Base-by-base conservation (phyloP, 2,888 invertebrate genomes). In the Phymatocera aterrima region DNA sequence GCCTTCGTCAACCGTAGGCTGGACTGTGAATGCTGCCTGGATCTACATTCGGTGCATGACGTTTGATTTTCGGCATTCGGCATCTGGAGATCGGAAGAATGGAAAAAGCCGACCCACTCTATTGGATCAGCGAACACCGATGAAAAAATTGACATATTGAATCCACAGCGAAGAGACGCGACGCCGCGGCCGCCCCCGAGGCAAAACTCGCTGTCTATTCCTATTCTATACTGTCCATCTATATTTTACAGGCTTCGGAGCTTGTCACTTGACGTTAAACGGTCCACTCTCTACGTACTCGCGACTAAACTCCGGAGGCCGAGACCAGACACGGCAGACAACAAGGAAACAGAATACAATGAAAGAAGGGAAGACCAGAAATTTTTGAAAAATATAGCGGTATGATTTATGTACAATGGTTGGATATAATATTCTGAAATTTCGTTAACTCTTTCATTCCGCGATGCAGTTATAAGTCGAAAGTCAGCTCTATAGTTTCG, bases 231-330 rank as follows among this genome's bases (percentile, higher is more conserved):
- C 28, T 60, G 60, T n/a, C n/a, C 60, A 60, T 12, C 60, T 21
- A 40, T 40, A 37, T 65, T 65, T 65, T 37, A 21, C n/a, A 60
- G 60, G 31, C 60, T 60, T 60, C 31, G 28, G 31, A 31, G 34
- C 61, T 61, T 61, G 61, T 61, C 61, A 61, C 61, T 61, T 61
- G 37, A 65, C 18, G 18, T 40, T 21, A 65, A 65, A 65, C 40
- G 40, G 12, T n/a, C n/a, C n/a, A n/a, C 18, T 40, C 65, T 40
- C 37, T 43, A 65, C 43, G 65, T n/a, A 34, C 18, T 31, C 28
- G 31, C 31, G 31, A 61, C 28, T n/a, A n/a, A 34, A 28, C 65
- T 37, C 65, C 40, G 37, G 21, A 65, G 18, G 3, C 21, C 40
- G 10, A 18, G 65, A 43, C 65, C 21, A 40, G 40, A 21, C 8